A percentile compares a stretch with the other conserved stretches of the same genome.
Evolutionary conservation across 2,888 invertebrate genomes (phyloP).

Genomic region (Netelia virgata): DNA sequence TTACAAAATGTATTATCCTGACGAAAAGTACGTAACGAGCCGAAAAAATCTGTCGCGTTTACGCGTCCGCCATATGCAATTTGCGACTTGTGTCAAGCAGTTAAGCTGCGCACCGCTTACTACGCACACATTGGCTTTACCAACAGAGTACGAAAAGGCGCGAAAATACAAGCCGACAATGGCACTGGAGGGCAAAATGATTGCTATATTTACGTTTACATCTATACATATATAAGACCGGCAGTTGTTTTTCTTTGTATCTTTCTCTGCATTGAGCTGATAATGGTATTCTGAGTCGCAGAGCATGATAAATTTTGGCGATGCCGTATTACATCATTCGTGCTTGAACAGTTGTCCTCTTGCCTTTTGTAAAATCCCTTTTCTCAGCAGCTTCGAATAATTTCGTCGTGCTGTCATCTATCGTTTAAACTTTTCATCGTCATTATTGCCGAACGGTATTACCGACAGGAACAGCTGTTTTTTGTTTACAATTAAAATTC

Average conservation of each 20-base stretch:
- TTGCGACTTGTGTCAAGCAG: slow-evolving; percentile 14
- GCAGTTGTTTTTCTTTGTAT: too few relatives aligned
- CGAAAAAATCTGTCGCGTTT: background rate
- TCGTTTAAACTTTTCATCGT: background rate
- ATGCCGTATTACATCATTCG: too few relatives aligned
- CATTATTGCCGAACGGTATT: slow-evolving; percentile 16
- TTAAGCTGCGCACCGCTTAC: background rate
- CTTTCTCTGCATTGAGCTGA: too few relatives aligned
- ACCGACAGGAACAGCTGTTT: slow-evolving; percentile 58
- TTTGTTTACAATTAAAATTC: slow-evolving; percentile 36
- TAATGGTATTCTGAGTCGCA: too few relatives aligned
- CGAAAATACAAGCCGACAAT: background rate
- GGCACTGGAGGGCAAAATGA: background rate
- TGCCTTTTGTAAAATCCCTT: too few relatives aligned
- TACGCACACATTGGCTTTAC: background rate
- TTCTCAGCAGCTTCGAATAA: too few relatives aligned
- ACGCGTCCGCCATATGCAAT: slow-evolving; percentile 6
- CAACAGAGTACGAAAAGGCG: background rate
- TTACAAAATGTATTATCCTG: background rate
- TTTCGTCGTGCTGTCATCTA: too few relatives aligned
- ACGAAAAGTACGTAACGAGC: background rate
- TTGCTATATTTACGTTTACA: background rate
- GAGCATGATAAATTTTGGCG: too few relatives aligned
- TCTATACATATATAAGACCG: too few relatives aligned
- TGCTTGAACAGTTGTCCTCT: too few relatives aligned